Evolutionary conservation across 37 sponge, comb jelly and placozoan genomes (phyloP), one percentile per base, ranked within the genome.

Genomic region (Beroe forskalii): DNA sequence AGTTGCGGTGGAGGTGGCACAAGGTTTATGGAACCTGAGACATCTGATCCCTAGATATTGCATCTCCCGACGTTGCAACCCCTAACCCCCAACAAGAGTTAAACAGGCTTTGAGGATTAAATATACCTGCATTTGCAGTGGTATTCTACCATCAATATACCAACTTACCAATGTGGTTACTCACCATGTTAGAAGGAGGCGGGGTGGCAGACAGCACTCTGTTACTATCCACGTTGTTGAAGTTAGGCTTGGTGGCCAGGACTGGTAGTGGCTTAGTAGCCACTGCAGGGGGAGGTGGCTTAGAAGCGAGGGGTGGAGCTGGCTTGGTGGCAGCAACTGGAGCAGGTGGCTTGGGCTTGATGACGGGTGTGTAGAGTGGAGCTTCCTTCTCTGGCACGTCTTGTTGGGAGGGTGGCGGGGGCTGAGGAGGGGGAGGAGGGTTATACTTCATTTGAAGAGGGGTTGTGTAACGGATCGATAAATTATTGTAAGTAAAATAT

Each of bases 401-500:
- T 36, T 69, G 38, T 2, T 80, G 35, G 23, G 86, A 41, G 4
- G 86, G 86, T n/a, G 86, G 86, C 1, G 86, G 86, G 3, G 86
- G 86, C 86, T 80, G 86, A 44, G 31, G 55, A 9, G 75, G 75
- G 23, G n/a, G n/a, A n/a, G n/a, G n/a, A n/a, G n/a, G n/a, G n/a
- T n/a, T n/a, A n/a, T n/a, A n/a, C n/a, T n/a, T n/a, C n/a, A n/a
- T n/a, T n/a, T 20, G 60, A 55, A 17, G 17, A 55, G 17, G 60
- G 60, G 60, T 9, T 9, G 60, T 55, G 60, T 55, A 19, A 55
- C 17, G 60, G 60, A 19, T 55, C 60, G 17, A 19, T 20, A 9
- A 17, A 19, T 9, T 9, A 55, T 9, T 55, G 9, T 17, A 55
- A 19, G 60, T 20, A 55, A 55, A 55, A 17, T 9, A 55, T n/a